A percentile compares a stretch with the other conserved stretches of the same genome.
These are phyloP conservation scores for Cyaniris semiargus DNA, from an alignment of 2,888 invertebrate genomes.

Conservation along the genomic window DNA sequence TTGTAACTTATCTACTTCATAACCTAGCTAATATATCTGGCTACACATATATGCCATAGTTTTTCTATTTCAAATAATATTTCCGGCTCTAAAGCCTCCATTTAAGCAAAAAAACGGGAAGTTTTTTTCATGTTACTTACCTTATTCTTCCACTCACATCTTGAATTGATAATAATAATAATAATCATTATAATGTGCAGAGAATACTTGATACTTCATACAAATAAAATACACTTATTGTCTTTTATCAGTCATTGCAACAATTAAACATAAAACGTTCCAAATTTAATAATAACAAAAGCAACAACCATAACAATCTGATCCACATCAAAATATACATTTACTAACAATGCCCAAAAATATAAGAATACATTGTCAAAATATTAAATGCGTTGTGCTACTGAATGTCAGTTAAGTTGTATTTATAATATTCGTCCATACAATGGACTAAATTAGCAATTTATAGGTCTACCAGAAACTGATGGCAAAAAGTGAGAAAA, in stretches of 20 bases:
- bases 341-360: not conserved
- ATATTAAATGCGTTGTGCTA: not conserved
- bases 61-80: too few species aligned
- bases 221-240: not conserved
- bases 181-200: not conserved
- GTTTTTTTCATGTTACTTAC: too few species aligned
- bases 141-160: too few species aligned
- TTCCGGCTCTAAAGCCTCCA: too few species aligned
- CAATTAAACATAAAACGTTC: not conserved
- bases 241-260: not conserved
- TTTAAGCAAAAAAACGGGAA: too few species aligned
- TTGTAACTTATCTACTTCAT: too few species aligned
- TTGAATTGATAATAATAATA: too few species aligned
- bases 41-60: too few species aligned
- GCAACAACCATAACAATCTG: slow-evolving; percentile 12
- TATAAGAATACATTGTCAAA: not conserved
- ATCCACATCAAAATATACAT: not conserved
- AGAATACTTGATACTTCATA: not conserved
- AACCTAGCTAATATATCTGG: too few species aligned
- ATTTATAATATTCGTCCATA: not conserved
- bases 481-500: too few species aligned
- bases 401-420: not conserved
- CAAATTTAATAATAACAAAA: slow-evolving; percentile 8
- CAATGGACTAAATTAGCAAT: not conserved
- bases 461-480: too few species aligned